Evolutionary conservation across 2,888 invertebrate genomes (phyloP).

Genomic region (Pollenia griseotomentosa): DNA sequence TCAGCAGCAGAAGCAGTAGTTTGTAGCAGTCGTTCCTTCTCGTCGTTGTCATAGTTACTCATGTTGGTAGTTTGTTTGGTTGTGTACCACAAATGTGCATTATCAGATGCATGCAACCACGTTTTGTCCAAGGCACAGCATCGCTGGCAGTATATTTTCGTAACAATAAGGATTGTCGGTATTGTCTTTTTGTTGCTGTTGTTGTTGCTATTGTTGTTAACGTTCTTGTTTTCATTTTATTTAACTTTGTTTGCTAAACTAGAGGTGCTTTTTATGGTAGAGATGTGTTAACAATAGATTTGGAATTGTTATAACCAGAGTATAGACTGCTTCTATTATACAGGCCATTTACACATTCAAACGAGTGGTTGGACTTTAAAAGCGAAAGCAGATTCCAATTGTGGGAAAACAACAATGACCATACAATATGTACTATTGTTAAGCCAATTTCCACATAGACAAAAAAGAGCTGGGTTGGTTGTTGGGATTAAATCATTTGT

Average conservation of each 20-base stretch:
- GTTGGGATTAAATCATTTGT: constrained; percentile 69
- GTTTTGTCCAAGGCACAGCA: constrained; percentile 69
- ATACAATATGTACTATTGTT: constrained; percentile 45
- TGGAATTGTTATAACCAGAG: constrained; percentile 54
- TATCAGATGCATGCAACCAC: constrained; percentile 74
- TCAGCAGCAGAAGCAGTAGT: constrained; percentile 31
- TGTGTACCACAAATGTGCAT: constrained; percentile 61
- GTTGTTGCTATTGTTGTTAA: no score
- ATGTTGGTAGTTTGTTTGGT: constrained; percentile 46
- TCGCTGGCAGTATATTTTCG: constrained; percentile 28
- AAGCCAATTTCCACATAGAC: constrained; percentile 49
- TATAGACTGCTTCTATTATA: constrained; percentile 3
- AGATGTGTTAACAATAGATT: constrained; percentile 70
- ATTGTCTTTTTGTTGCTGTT: constrained; percentile 38
- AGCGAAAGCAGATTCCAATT: constrained; percentile 71
- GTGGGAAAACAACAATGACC: constrained; percentile 28
- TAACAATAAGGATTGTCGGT: constrained; percentile 66
- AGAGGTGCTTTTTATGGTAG: constrained; percentile 50
- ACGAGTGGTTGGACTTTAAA: constrained; percentile 39
- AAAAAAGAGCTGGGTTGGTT: constrained; percentile 11
- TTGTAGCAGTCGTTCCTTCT: constrained; percentile 20
- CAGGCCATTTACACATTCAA: no score
- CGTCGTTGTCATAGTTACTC: constrained; percentile 40
- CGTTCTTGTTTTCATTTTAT: constrained; percentile 32
- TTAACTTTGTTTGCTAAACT: constrained; percentile 44